Conservation (phyloP, 2,888 invertebrate species). For the Conus canariensis region DNA sequence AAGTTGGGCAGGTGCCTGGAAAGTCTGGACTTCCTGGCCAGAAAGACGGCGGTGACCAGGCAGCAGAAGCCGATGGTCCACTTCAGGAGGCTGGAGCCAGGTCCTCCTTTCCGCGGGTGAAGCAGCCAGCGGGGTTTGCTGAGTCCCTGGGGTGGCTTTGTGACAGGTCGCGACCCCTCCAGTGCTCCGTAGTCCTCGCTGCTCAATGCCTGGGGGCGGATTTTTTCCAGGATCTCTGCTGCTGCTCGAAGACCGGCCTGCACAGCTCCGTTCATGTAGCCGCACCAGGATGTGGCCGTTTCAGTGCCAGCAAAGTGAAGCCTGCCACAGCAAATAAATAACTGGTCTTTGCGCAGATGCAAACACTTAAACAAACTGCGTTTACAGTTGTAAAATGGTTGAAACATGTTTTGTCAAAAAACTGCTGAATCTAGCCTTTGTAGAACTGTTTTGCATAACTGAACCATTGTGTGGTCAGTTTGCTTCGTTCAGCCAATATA, state of each 20-base stretch:
- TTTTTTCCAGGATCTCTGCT: conserved; percentile 71
- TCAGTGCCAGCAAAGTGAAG: conserved; percentile 78
- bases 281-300: conserved; percentile 75
- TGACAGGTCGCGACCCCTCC: conserved; percentile 42
- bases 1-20: not conserved
- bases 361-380: too few relatives aligned
- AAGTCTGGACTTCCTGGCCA: conserved; percentile 3
- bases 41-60: not conserved
- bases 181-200: conserved; percentile 55
- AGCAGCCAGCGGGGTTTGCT: conserved; percentile 35
- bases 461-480: too few relatives aligned
- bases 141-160: conserved; percentile 31
- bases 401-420: too few relatives aligned
- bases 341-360: too few relatives aligned
- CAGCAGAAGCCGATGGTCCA: conserved; percentile 37
- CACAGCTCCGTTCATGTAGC: conserved; percentile 77
- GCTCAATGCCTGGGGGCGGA: conserved; percentile 50
- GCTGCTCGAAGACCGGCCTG: conserved; percentile 75
- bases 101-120: conserved; percentile 8
- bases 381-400: too few relatives aligned
- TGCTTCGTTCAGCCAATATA: too few relatives aligned
- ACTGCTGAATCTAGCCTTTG: too few relatives aligned
- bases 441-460: too few relatives aligned
- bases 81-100: not conserved
- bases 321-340: conserved; percentile 55